Evolutionary conservation across 2,888 invertebrate species (phyloP), one percentile per base, ranked within the genome.

Genomic region (Erebia aethiops): DNA sequence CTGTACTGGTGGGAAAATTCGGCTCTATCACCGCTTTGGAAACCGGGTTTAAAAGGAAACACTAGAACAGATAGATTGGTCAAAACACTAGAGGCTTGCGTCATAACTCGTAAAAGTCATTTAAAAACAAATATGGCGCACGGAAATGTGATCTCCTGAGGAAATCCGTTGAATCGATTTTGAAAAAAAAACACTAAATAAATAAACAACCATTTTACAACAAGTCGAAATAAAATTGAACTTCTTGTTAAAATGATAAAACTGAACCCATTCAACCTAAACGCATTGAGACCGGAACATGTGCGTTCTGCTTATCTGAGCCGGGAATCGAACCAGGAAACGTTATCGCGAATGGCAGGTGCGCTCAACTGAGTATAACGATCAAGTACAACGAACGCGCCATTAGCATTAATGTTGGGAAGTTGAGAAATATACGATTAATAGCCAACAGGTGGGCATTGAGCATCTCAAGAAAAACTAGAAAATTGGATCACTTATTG

Each of bases 291-390:
- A 69, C 69, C 71, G 74, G 71, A 75, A 73, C 71, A 70, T 52
- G 74, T 66, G 60, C 61, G 61, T 52, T 51, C 46, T 21, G 46
- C 54, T 72, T 75, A 76, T 76, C 76, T 73, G 26, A 54, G 67
- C 67, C 66, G 71, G 70, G 75, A 73, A 75, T 76, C 74, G 75
- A 75, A 75, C 69, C 69, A 46, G 73, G 73, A 74, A 72, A 70
- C 56, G 56, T 75, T 73, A 75, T 75, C 75, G 71, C 74, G 14
- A 71, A 68, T 65, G 72, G 70, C 76, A 76, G 76, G 75, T 76
- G 76, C 71, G 58, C 61, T 72, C 72, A 70, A 70, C 72, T 70
- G 67, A 57, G 41, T 67, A 63, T 67, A 67, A 54, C 58, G 46
- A 60, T 49, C 52, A 26, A 5, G 64, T 11, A 26, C 64, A 52